Evolutionary conservation across 1,140 invertebrate species (phyloP).

Genomic region (Ips typographus): DNA sequence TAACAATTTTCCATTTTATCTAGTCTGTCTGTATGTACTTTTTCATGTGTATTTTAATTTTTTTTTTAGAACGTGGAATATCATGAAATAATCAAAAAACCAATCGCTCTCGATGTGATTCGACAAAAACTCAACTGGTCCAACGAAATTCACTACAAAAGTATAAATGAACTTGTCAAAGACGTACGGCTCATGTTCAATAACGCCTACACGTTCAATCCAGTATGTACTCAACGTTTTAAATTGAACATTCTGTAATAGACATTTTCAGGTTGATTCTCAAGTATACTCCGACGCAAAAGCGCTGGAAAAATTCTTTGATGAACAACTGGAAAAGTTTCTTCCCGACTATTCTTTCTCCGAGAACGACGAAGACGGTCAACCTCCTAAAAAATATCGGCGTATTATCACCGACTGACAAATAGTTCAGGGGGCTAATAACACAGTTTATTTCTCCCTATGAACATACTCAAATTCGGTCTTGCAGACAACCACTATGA

Average conservation of each 20-base stretch:
- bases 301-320: slow-evolving; percentile 82
- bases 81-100: slow-evolving; percentile 72
- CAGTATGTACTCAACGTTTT: slow-evolving; percentile 59
- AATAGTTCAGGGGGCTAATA: slow-evolving; percentile 47
- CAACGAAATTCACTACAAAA: slow-evolving; percentile 71
- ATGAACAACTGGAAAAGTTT: slow-evolving; percentile 78
- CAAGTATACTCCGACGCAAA: slow-evolving; percentile 82
- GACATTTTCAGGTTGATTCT: slow-evolving; percentile 66
- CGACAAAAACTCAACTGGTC: slow-evolving; percentile 74
- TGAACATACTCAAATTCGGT: slow-evolving; percentile 20
- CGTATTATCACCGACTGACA: slow-evolving; percentile 59
- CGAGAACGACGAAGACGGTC: slow-evolving; percentile 51
- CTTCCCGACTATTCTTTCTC: slow-evolving; percentile 66
- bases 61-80: slow-evolving; percentile 70
- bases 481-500: too few relatives aligned
- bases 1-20: too few relatives aligned
- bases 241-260: slow-evolving; percentile 33
- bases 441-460: slow-evolving; percentile 47
- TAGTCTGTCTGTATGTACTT: too few relatives aligned
- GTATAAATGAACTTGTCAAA: slow-evolving; percentile 72
- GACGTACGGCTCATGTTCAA: slow-evolving; percentile 86
- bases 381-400: slow-evolving; percentile 58
- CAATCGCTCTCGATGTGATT: slow-evolving; percentile 83
- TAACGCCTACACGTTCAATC: slow-evolving; percentile 83
- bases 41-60: not conserved